Evolutionary conservation across 2,797 vertebrate genomes (phyloP).

Genomic region (Sebastes minor): DNA sequence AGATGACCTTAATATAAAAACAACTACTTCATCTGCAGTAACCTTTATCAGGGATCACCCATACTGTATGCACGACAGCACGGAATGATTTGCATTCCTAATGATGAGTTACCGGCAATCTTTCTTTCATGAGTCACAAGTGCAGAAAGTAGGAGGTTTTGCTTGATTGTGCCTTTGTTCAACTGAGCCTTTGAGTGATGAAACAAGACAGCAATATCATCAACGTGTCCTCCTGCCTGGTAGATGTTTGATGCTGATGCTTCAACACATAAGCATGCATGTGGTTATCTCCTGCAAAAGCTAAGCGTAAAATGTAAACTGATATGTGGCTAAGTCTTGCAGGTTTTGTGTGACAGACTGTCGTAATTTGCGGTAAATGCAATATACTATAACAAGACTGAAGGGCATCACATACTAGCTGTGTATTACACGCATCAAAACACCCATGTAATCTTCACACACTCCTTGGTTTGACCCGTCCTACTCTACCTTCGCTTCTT

Average conservation of each 20-base stretch:
- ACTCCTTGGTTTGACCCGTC: neutral
- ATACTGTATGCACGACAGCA: neutral
- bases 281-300: neutral
- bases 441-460: neutral
- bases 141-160: slow-evolving; percentile 1
- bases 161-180: slow-evolving; percentile 25
- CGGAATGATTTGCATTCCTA: neutral
- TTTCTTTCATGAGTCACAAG: neutral
- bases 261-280: neutral
- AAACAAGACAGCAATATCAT: neutral
- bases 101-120: neutral
- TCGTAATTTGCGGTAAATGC: neutral
- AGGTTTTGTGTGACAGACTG: neutral
- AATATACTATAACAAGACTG: neutral
- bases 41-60: slow-evolving; percentile 2
- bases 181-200: slow-evolving; percentile 3
- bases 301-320: neutral
- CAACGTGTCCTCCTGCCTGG: neutral
- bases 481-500: neutral
- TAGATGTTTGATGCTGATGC: neutral
- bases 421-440: neutral
- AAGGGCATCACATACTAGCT: neutral
- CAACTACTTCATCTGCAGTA: neutral
- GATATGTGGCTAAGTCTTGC: neutral
- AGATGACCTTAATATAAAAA: neutral